Evolutionary conservation across 2,797 vertebrate genomes (phyloP), one percentile per base, ranked within the genome.

Genomic region (Glyptemys insculpta): DNA sequence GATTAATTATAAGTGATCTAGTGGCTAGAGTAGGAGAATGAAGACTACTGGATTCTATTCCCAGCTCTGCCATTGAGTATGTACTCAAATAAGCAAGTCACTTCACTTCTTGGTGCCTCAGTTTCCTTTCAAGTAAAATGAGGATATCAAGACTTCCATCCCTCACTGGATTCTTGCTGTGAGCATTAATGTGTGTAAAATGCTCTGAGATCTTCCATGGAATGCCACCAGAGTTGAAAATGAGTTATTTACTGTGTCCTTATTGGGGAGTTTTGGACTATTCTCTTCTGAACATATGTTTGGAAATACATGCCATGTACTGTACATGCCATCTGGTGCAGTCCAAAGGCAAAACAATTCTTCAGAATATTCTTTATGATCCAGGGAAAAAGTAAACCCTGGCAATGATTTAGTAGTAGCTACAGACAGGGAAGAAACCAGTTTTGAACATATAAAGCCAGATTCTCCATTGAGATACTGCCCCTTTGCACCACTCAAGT

Each of bases 61-160:
- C 21, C 37, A 74, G 41, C 16, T n/a, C 62, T 65, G 62, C 62
- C 16, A n/a, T 65, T 65, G 57, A 59, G 57, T 31, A 19, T 65
- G 34, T 74, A 74, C 27, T 74, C 23, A 74, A 74, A 37, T 27
- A 74, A 74, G 3, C 14, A 79, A 87, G 21, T 91, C 83, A 50
- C 37, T 84, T 84, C 81, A 85, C 84, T 41, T n/a, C 21, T 25
- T 52, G 81, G 18, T 18, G 57, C 54, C 92, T 92, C 83, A 76
- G 87, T 87, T 83, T 94, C 56, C 41, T 27, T 27, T 59, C 81
- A 92, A 89, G n/a, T 25, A 93, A 93, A 76, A 76, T 21, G 62
- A 78, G 59, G 34, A 81, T 49, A n/a, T 37, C 34, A 91, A 56
- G 57, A 49, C 21, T 74, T 56, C 50, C 27, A 47, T 56, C 11